Evolutionary conservation across 1,140 invertebrate species (phyloP), one percentile per base, ranked within the genome.

Genomic region (Cataglyphis hispanica): DNA sequence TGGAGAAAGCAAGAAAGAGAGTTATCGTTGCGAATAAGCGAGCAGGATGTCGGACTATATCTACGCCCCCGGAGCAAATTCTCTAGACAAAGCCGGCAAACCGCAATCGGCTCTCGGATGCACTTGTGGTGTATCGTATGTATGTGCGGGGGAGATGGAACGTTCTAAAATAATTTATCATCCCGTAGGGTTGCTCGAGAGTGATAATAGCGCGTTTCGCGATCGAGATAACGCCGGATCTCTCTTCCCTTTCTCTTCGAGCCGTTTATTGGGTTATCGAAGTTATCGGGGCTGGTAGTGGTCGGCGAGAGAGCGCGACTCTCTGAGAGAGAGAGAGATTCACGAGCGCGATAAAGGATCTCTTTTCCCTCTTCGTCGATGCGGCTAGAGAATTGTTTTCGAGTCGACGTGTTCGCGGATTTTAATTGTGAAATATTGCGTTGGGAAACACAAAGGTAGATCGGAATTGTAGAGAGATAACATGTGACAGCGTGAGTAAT

Each of bases 21-120:
- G 74, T 89, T 89, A 88, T 88, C 89, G 76, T 84, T 83, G 67
- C 88, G 66, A 87, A 88, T 77, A 86, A 91, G 85, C 84, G 87
- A 91, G 87, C 92, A 91, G 92, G 91, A 93, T 91, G 91, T 91
- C 89, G 89, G 27, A 81, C 66, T 89, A 88, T 91, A 91, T 91
- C 86, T 91, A 91, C 90, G 90, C 89, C 91, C 86, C 90, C 91
- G 86, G 43, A 91, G 90, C 90, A 86, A 91, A 91, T 87, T 92
- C 90, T 90, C 90, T 69, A 87, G 89, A 91, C 89, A 91, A 91
- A 91, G 86, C 89, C 40, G 63, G 87, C 87, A 78, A 90, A 86
- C 83, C 78, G 84, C 88, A 85, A 87, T 86, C 85, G 88, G 77
- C 60, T 75, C 75, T 78, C 80, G 67, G 90, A 84, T 86, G 84